Evolutionary conservation across 2,113 vertebrate genomes (phyloP).

Genomic region (Lasiurus borealis): DNA sequence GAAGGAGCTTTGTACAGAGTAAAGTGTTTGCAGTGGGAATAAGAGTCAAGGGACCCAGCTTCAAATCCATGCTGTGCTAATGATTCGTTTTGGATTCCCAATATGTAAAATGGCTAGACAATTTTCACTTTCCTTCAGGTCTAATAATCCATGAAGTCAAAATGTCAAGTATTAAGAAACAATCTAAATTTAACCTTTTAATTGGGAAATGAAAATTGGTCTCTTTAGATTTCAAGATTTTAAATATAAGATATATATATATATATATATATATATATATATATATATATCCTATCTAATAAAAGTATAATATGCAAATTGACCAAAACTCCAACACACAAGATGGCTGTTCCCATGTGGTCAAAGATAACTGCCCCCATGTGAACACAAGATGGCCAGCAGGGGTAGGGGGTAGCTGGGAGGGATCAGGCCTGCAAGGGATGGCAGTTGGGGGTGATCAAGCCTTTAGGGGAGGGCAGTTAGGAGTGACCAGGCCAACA

Average conservation of each 20-base stretch:
- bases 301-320: too few relatives aligned
- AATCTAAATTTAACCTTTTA: constrained; percentile 15
- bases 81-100: constrained; percentile 1
- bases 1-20: not conserved
- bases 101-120: not conserved
- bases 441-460: too few relatives aligned
- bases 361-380: too few relatives aligned
- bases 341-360: too few relatives aligned
- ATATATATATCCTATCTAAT: too few relatives aligned
- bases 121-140: constrained; percentile 11
- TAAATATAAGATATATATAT: not conserved
- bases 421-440: too few relatives aligned
- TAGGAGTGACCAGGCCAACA: too few relatives aligned
- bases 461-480: too few relatives aligned
- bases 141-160: constrained; percentile 42
- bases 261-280: not conserved
- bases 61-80: not conserved
- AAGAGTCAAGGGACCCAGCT: not conserved
- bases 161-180: constrained; percentile 24
- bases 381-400: too few relatives aligned
- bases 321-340: too few relatives aligned
- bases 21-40: not conserved
- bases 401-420: too few relatives aligned
- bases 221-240: constrained; percentile 32
- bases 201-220: constrained; percentile 28